phyloP scores from a whole-genome alignment of 2,797 vertebrate genomes.

The Manis javanica region DNA sequence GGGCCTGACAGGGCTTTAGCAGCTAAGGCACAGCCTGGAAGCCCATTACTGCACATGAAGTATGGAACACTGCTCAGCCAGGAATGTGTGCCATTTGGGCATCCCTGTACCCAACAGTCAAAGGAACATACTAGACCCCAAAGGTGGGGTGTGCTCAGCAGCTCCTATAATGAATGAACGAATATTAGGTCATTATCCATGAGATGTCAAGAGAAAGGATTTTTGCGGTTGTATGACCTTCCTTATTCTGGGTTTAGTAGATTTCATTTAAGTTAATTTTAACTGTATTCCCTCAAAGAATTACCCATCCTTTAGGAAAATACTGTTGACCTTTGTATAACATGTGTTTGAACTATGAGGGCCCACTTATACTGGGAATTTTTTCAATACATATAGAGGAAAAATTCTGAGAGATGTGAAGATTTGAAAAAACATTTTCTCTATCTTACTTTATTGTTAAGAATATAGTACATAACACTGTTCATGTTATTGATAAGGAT shows the following conservation, averaged over 20 bases:
- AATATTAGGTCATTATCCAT: background rate
- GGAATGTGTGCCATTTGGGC: background rate
- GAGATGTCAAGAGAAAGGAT: background rate
- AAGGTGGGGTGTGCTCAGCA: background rate
- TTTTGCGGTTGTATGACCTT: background rate
- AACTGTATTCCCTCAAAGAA: background rate
- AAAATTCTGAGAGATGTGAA: no score
- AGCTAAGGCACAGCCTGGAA: background rate
- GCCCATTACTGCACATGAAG: background rate
- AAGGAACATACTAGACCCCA: background rate
- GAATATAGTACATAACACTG: no score
- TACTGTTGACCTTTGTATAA: no score
- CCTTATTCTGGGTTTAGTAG: background rate
- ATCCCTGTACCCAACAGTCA: background rate
- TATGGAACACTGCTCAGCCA: no score
- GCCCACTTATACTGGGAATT: no score
- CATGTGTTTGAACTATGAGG: no score
- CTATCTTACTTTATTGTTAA: no score
- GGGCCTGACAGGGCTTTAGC: background rate
- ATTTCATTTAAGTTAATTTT: background rate
- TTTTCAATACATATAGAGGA: no score
- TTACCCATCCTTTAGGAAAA: background rate
- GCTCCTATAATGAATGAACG: background rate
- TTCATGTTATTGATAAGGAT: no score
- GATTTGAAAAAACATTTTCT: no score